Base-by-base conservation (phyloP, 2,113 vertebrate genomes). In the Sylvietta virens region DNA sequence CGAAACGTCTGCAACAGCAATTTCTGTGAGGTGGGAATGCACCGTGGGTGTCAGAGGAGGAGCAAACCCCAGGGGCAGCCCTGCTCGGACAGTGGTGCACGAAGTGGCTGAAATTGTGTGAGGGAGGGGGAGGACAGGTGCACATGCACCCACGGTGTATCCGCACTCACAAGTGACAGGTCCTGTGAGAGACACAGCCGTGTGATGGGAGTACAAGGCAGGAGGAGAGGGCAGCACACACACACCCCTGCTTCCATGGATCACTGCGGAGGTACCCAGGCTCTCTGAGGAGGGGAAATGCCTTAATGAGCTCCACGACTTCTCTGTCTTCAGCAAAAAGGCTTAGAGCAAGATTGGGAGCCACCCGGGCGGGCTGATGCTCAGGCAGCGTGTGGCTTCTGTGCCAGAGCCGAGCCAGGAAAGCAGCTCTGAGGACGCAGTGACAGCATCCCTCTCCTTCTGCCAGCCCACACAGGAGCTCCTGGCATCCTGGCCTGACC, bases 161-260 rank as follows among this genome's bases (percentile, higher is more conserved):
- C 47, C 71, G 35, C 57, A 33, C 30, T 33, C 28, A 48, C 28
- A 79, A 82, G 54, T 6, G n/a, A 18, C 44, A 71, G 15, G 17
- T 64, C 21, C 26, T 21, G 2, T 16, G 15, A 27, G 48, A 81
- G 62, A 51, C 50, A 61, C 16, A 53, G 50, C 20, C 1, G 0
- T 37, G n/a, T 13, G 58, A 51, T 0, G 7, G 77, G 37, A 47
- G 15, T 3, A 4, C 2, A 1, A n/a, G 58, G 48, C 61, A 51
- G 61, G 62, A 86, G 66, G 48, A 42, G 61, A 1, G 0, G n/a
- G 65, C 6, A 74, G 65, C 53, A 30, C 22, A n/a, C 22, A n/a
- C 3, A 39, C 66, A 53, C 26, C 7, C 3, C 2, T 3, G 7
- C 13, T 35, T 23, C 44, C 24, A 0, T 0, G 7, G 3, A 1